Evolutionary conservation across 53 echinoderm and acorn worm genomes (phyloP).

Genomic region (Temnopleurus reevesii): DNA sequence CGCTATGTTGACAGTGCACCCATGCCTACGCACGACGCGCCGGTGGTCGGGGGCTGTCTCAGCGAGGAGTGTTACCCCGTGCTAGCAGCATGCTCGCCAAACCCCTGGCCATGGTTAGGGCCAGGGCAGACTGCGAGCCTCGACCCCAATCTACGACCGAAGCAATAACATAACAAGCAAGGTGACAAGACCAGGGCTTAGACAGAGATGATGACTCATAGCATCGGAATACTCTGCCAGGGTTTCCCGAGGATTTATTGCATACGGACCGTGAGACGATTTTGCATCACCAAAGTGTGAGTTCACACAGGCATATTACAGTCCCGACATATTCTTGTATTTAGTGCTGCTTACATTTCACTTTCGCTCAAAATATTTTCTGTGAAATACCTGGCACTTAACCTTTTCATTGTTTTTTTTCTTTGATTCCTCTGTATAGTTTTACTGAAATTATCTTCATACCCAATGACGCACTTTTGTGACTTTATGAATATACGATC

Average conservation of each 20-base stretch:
- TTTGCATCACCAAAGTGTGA: neutral
- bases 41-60: conserved; percentile 17
- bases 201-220: conserved; percentile 29
- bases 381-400: no score
- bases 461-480: no score
- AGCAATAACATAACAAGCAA: conserved; percentile 11
- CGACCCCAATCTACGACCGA: neutral
- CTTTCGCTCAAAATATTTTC: no score
- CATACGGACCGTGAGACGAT: conserved; percentile 55
- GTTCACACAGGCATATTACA: conserved; percentile 29
- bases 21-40: conserved; percentile 26
- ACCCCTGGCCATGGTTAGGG: neutral
- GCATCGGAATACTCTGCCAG: conserved; percentile 55
- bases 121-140: neutral
- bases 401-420: no score
- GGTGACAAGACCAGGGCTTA: conserved; percentile 40
- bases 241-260: conserved; percentile 60
- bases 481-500: no score
- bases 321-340: neutral
- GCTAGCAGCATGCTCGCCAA: conserved; percentile 14
- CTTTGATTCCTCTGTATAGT: no score
- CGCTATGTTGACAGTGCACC: conserved; percentile 1
- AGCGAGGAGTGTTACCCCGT: neutral
- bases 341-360: neutral
- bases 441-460: no score